These are phyloP conservation scores for Hyposoter didymator DNA, from an alignment of 2,888 invertebrate genomes.

Conservation along the genomic window DNA sequence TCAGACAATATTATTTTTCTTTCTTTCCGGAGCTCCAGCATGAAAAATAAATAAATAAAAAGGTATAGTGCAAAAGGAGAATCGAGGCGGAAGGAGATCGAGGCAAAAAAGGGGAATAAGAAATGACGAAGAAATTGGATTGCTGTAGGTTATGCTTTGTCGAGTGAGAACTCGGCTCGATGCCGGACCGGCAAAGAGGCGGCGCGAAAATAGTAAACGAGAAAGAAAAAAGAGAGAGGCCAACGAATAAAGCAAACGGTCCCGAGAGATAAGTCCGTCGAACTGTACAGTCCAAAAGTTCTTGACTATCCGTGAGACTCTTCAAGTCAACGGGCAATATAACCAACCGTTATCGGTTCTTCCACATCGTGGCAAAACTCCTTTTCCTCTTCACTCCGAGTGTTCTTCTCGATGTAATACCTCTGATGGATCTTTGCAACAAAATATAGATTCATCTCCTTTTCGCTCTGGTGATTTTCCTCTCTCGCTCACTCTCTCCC, in stretches of 20 bases:
- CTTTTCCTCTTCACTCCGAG: constrained; percentile 44
- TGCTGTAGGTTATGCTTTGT: constrained; percentile 66
- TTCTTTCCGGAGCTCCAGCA: constrained; percentile 38
- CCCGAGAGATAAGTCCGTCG: constrained; percentile 32
- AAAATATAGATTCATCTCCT: constrained; percentile 40
- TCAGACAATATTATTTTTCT: constrained; percentile 38
- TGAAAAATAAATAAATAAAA: constrained; percentile 34
- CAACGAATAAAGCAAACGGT: constrained; percentile 37
- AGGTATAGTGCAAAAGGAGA: background rate
- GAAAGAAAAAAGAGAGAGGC: background rate
- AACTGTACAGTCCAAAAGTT: constrained; percentile 50
- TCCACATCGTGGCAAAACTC: constrained; percentile 27
- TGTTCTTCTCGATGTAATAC: constrained; percentile 54
- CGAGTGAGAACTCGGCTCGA: constrained; percentile 48
- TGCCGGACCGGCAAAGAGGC: constrained; percentile 52
- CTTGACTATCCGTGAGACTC: constrained; percentile 48
- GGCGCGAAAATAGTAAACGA: constrained; percentile 39
- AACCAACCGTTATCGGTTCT: constrained; percentile 60
- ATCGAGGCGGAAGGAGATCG: background rate
- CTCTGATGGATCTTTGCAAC: constrained; percentile 55
- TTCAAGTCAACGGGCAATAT: constrained; percentile 50
- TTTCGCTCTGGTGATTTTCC: constrained; percentile 33
- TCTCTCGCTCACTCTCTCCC: constrained; percentile 37
- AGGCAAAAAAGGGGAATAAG: constrained; percentile 21
- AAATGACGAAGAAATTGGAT: constrained; percentile 66